Evolutionary conservation across 2,888 invertebrate species (phyloP).

Genomic region (Clitarchus hookeri): DNA sequence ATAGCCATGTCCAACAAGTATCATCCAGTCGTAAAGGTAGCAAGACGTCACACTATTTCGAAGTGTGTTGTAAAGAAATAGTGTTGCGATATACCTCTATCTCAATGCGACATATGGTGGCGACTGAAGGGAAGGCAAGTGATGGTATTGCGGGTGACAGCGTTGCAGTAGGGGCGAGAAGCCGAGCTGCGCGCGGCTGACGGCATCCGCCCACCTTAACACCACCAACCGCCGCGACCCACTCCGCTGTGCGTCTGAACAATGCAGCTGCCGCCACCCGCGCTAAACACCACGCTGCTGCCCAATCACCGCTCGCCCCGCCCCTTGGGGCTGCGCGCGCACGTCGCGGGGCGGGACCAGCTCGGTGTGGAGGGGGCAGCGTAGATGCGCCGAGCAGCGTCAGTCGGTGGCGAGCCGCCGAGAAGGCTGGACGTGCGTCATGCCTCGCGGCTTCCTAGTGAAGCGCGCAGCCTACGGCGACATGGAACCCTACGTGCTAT

Average conservation of each 20-base stretch:
- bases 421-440: conserved; percentile 27
- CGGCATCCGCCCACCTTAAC: too few relatives aligned
- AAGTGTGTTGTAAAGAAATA: too few relatives aligned
- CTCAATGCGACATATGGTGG: too few relatives aligned
- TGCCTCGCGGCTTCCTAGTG: conserved; percentile 42
- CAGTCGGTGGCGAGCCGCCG: conserved; percentile 20
- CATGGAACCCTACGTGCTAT: neutral
- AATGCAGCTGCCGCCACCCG: neutral
- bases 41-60: too few relatives aligned
- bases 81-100: too few relatives aligned
- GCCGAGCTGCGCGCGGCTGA: too few relatives aligned
- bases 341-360: neutral
- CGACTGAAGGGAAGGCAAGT: too few relatives aligned
- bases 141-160: too few relatives aligned
- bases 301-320: conserved; percentile 17
- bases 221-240: neutral
- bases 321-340: conserved; percentile 1
- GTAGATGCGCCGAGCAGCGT: neutral
- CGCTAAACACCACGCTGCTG: neutral
- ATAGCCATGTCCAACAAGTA: too few relatives aligned
- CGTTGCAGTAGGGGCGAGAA: too few relatives aligned
- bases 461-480: conserved; percentile 29
- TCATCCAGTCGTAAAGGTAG: too few relatives aligned
- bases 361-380: conserved; percentile 19
- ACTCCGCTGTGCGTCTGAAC: neutral